These are phyloP conservation scores for Isaurus tuberculatus DNA, from an alignment of 92 coral and sea anemone species.

Conservation along the genomic window DNA sequence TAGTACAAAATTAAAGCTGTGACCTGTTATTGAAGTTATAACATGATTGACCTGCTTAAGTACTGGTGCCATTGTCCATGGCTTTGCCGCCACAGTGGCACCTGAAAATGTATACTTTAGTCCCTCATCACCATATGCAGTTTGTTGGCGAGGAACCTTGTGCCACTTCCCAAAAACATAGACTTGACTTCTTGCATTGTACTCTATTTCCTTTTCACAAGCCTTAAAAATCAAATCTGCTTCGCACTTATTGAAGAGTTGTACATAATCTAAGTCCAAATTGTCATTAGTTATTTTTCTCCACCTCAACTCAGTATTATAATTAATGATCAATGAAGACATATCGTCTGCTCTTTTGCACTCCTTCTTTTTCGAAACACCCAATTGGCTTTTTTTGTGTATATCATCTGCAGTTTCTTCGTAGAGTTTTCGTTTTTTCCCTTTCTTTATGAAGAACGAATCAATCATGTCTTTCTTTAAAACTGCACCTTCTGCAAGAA, in stretches of 20 bases:
- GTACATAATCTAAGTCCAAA: constrained; percentile 70
- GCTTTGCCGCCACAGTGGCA: constrained; percentile 71
- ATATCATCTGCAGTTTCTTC: constrained; percentile 12
- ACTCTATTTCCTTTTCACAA: constrained; percentile 75
- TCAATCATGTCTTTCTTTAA: constrained; percentile 48
- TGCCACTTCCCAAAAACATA: constrained; percentile 80
- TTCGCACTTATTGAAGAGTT: constrained; percentile 67
- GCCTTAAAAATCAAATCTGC: constrained; percentile 66
- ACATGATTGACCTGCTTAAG: constrained; percentile 59
- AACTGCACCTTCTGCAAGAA: neutral
- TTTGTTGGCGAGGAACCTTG: constrained; percentile 76
- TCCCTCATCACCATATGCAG: constrained; percentile 81
- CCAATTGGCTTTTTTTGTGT: constrained; percentile 4
- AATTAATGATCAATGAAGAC: neutral
- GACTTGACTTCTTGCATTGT: constrained; percentile 67
- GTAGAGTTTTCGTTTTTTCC: constrained; percentile 46
- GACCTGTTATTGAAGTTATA: constrained; percentile 58
- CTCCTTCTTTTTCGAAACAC: neutral
- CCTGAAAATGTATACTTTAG: constrained; percentile 81
- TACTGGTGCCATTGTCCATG: constrained; percentile 77
- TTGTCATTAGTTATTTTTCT: constrained; percentile 71
- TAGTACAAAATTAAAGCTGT: constrained; percentile 80
- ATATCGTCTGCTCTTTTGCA: neutral
- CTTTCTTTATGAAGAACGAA: constrained; percentile 52
- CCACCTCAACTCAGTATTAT: constrained; percentile 66